phyloP scores from a whole-genome alignment of 2,113 vertebrate species.

The Catharus fuscescens region DNA sequence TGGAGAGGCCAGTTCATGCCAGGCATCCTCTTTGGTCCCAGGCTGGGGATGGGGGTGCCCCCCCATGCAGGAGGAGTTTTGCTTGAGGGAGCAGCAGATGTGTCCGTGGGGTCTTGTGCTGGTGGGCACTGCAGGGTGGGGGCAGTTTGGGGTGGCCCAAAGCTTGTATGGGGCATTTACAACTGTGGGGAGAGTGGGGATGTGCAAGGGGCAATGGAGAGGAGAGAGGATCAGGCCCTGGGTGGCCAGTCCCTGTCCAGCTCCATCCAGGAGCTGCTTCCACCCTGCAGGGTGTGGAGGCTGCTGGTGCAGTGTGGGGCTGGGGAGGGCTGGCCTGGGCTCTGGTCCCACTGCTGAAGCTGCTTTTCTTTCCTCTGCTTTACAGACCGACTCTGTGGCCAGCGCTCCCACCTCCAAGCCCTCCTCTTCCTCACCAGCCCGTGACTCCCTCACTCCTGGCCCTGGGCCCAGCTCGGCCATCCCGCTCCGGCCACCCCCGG shows the following conservation, averaged over 20 bases:
- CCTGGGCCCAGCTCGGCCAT: conserved; percentile 80
- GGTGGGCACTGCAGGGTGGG: not conserved
- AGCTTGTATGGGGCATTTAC: fast-evolving
- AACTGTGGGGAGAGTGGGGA: fast-evolving
- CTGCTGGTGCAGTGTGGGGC: too few species aligned
- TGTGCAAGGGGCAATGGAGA: fast-evolving
- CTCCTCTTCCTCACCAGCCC: conserved; percentile 79
- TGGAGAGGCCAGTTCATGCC: not conserved
- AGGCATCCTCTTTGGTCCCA: not conserved
- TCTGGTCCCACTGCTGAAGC: fast-evolving
- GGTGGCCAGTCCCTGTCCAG: not conserved
- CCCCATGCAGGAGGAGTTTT: not conserved
- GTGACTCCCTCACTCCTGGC: conserved; percentile 77
- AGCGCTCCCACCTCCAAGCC: conserved; percentile 78
- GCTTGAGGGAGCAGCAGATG: not conserved
- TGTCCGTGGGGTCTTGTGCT: fast-evolving
- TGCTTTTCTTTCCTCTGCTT: not conserved
- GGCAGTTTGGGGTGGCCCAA: not conserved
- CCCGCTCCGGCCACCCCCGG: conserved; percentile 77
- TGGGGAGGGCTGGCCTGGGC: not conserved
- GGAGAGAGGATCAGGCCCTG: fast-evolving
- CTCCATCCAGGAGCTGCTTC: not conserved
- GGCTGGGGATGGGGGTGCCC: not conserved
- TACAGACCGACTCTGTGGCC: conserved; percentile 20
- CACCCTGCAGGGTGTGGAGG: fast-evolving